Evolutionary conservation across 2,113 vertebrate genomes (phyloP).

Genomic region (Chaenogobius annularis): DNA sequence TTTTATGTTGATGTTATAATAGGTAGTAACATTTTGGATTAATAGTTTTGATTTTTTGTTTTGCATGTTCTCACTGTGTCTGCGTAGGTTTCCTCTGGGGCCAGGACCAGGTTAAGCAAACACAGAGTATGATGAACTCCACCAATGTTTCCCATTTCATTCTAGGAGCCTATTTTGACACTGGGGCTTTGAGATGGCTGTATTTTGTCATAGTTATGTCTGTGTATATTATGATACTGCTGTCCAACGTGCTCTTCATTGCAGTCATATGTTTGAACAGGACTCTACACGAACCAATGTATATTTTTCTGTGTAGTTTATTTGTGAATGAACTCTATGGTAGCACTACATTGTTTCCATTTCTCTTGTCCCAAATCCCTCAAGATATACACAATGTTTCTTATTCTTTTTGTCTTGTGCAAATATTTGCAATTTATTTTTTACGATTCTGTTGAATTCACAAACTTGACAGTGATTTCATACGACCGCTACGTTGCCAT

Average conservation of each 20-base stretch:
- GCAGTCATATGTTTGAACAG: constrained; percentile 3
- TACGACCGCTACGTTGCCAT: not conserved
- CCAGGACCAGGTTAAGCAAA: no score
- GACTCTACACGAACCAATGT: constrained; percentile 1
- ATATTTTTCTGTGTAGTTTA: not conserved
- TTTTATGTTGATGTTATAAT: no score
- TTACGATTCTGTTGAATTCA: not conserved
- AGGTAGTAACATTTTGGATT: no score
- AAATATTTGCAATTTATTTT: not conserved
- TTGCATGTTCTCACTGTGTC: no score
- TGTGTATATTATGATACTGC: not conserved
- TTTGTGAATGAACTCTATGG: not conserved
- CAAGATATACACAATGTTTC: not conserved
- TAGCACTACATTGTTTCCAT: not conserved
- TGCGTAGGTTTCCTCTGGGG: no score
- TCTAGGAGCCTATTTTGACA: not conserved
- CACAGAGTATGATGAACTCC: not conserved
- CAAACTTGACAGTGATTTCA: not conserved
- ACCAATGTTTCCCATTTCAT: not conserved
- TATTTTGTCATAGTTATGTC: not conserved
- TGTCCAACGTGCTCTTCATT: constrained; percentile 1
- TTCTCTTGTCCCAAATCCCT: not conserved
- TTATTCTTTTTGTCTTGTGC: not conserved
- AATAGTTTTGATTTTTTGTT: no score
- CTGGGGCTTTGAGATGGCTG: not conserved